phyloP scores from a whole-genome alignment of 2,888 invertebrate genomes.

The Anaspis maculata region DNA sequence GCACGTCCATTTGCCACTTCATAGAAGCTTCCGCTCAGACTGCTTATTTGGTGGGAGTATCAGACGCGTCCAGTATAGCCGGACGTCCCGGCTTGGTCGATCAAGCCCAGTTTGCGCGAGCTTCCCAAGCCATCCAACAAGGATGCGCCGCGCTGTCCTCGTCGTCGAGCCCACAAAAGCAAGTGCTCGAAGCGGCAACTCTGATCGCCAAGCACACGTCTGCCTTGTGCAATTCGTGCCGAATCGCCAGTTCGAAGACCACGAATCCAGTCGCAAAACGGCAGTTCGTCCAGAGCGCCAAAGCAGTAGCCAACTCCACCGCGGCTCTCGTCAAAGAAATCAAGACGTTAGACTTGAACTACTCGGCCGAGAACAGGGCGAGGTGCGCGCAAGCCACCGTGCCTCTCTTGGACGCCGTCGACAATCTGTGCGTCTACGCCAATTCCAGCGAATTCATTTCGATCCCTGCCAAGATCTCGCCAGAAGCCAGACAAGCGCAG shows the following conservation, averaged over 20 bases:
- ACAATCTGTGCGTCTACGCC: conserved; percentile 86
- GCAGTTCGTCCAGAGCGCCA: conserved; percentile 95
- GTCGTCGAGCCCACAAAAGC: conserved; percentile 65
- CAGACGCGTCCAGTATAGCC: conserved; percentile 82
- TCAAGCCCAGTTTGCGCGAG: conserved; percentile 78
- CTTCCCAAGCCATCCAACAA: conserved; percentile 81
- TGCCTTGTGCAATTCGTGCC: conserved; percentile 89
- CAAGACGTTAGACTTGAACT: conserved; percentile 80
- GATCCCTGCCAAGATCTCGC: conserved; percentile 84
- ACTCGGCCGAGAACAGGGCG: conserved; percentile 65
- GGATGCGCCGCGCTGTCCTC: conserved; percentile 76
- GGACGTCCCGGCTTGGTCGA: conserved; percentile 86
- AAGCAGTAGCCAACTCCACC: conserved; percentile 94
- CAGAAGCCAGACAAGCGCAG: conserved; percentile 73
- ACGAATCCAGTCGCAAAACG: conserved; percentile 86
- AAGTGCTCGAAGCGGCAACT: conserved; percentile 85
- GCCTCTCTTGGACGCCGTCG: conserved; percentile 81
- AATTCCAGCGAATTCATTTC: conserved; percentile 90
- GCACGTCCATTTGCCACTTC: conserved; percentile 80
- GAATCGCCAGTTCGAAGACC: conserved; percentile 85
- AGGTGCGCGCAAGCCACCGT: conserved; percentile 71
- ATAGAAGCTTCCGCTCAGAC: conserved; percentile 92
- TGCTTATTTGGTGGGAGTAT: conserved; percentile 86
- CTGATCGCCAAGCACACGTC: conserved; percentile 94
- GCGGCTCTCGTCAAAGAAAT: conserved; percentile 91